A percentile compares a stretch with the other conserved stretches of the same genome.
Evolutionary conservation across 92 coral and sea anemone genomes (phyloP).

Genomic region (Porites cylindrica): DNA sequence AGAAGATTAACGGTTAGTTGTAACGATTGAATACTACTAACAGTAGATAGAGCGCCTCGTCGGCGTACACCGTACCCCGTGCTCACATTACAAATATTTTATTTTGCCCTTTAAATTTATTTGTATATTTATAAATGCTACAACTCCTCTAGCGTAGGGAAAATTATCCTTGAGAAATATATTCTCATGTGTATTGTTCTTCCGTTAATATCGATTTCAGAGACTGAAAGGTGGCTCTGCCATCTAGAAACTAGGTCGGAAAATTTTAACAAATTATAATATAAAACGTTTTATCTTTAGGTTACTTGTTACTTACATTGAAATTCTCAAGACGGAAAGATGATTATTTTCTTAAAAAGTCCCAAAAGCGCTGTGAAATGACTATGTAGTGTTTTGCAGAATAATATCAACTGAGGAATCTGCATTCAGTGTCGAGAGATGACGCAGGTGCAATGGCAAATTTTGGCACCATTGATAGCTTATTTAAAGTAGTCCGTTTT

Average conservation of each 20-base stretch:
- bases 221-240: background rate
- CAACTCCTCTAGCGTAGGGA: background rate
- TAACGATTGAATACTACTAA: background rate
- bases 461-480: conserved; percentile 2
- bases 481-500: background rate
- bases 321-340: background rate
- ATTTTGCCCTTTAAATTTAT: background rate
- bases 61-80: too few species aligned
- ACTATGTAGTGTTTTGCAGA: background rate
- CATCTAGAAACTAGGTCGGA: conserved; percentile 1
- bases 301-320: background rate
- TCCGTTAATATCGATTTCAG: too few species aligned
- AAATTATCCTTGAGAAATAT: background rate
- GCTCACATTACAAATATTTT: background rate
- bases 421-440: background rate
- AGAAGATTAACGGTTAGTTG: conserved; percentile 36
- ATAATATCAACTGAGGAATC: too few species aligned
- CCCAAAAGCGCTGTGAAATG: background rate
- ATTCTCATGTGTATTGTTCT: background rate
- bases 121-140: background rate
- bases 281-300: background rate
- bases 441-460: conserved; percentile 33
- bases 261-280: too few species aligned
- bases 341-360: background rate
- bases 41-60: too few species aligned